Conservation (phyloP, 2,797 vertebrate genomes). For the Betta splendens region DNA sequence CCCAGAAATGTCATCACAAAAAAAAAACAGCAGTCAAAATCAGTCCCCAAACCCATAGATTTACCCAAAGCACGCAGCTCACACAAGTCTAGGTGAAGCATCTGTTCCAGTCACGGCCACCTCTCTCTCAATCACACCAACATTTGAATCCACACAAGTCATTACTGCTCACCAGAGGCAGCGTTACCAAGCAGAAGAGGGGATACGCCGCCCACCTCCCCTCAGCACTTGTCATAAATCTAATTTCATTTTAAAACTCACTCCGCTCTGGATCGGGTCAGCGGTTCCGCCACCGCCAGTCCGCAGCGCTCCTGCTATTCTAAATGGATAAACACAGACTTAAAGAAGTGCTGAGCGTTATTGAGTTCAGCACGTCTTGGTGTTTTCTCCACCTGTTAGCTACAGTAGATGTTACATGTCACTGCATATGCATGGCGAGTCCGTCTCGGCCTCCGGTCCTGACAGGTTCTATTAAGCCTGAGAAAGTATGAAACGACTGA, state of each 20-base stretch:
- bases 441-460: conserved; percentile 13
- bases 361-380: conserved; percentile 31
- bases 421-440: conserved; percentile 13
- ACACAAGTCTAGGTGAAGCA: conserved; percentile 81
- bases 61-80: conserved; percentile 56
- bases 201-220: conserved; percentile 27
- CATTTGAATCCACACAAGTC: conserved; percentile 82
- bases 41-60: conserved; percentile 1
- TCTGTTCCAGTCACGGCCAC: conserved; percentile 88
- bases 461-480: conserved; percentile 30
- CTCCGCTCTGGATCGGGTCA: conserved; percentile 21
- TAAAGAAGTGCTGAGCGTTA: conserved; percentile 28
- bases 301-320: conserved; percentile 23
- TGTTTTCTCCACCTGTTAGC: conserved; percentile 8
- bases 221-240: conserved; percentile 39
- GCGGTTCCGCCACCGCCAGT: background rate
- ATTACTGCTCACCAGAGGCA: conserved; percentile 73
- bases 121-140: conserved; percentile 83
- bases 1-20: conserved; percentile 10
- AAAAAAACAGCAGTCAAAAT: background rate
- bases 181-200: conserved; percentile 19
- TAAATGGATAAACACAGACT: conserved; percentile 42
- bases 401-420: background rate
- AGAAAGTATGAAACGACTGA: conserved; percentile 27
- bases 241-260: conserved; percentile 50